Evolutionary conservation across 2,113 vertebrate species (phyloP).

Genomic region (Solenodon paradoxus): DNA sequence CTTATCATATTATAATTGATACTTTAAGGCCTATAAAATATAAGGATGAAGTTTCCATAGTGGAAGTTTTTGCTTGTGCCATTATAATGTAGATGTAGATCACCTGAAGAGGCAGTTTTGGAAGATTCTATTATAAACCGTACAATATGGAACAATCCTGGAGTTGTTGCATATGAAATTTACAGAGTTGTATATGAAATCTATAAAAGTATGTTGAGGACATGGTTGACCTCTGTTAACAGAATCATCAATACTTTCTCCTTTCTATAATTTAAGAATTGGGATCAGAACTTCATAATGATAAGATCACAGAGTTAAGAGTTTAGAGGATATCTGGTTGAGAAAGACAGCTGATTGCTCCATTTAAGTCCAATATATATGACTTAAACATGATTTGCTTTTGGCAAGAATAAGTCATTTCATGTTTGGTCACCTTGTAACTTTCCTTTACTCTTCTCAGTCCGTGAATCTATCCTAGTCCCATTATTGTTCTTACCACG

Average conservation of each 20-base stretch:
- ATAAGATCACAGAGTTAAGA: not conserved
- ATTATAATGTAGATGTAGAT: not conserved
- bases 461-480: not conserved
- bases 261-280: not conserved
- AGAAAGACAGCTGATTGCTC: not conserved
- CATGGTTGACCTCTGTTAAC: not conserved
- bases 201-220: not conserved
- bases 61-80: not conserved
- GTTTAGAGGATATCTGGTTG: not conserved
- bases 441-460: not conserved
- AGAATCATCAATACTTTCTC: conserved; percentile 5
- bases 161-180: not conserved
- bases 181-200: not conserved
- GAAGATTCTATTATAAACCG: not conserved
- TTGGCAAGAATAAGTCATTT: not conserved
- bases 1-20: not conserved
- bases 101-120: not conserved
- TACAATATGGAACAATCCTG: not conserved
- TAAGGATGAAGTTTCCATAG: not conserved
- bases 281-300: not conserved
- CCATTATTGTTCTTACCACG: not conserved
- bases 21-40: not conserved
- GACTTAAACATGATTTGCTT: not conserved
- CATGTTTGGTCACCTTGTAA: not conserved
- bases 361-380: not conserved